A percentile compares a stretch with the other conserved stretches of the same genome.
Conservation (phyloP, 2,888 invertebrate species). For the Melolontha melolontha region DNA sequence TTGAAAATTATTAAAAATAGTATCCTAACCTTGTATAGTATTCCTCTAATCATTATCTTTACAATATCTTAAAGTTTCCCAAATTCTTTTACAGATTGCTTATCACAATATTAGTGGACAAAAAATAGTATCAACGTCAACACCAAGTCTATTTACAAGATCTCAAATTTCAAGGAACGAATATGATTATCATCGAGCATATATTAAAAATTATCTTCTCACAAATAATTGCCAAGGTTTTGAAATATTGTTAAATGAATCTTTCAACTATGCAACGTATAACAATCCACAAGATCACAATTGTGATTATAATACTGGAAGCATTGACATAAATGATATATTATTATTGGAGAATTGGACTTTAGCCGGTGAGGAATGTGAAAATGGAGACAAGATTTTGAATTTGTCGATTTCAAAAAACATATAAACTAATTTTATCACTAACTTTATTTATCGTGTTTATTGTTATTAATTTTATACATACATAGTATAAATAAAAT, state of each 20-base stretch:
- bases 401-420: slow-evolving; percentile 30
- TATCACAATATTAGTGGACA: background rate
- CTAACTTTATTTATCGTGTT: too few relatives aligned
- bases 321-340: slow-evolving; percentile 44
- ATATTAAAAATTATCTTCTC: slow-evolving; percentile 47
- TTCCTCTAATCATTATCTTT: too few relatives aligned
- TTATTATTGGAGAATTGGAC: slow-evolving; percentile 44
- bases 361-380: background rate
- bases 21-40: too few relatives aligned
- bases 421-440: background rate
- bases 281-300: slow-evolving; percentile 37
- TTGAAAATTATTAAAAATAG: too few relatives aligned
- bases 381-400: slow-evolving; percentile 22
- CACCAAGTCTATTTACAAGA: background rate
- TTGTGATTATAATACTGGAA: slow-evolving; percentile 43
- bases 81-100: slow-evolving; percentile 5
- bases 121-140: background rate
- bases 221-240: slow-evolving; percentile 44
- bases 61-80: too few relatives aligned
- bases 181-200: slow-evolving; percentile 45
- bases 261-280: slow-evolving; percentile 48
- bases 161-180: slow-evolving; percentile 3
- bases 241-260: slow-evolving; percentile 43
- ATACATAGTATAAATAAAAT: too few relatives aligned
- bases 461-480: too few relatives aligned